These are phyloP conservation scores for Oithona nana DNA, from an alignment of 2,888 invertebrate genomes.

Conservation along the genomic window DNA sequence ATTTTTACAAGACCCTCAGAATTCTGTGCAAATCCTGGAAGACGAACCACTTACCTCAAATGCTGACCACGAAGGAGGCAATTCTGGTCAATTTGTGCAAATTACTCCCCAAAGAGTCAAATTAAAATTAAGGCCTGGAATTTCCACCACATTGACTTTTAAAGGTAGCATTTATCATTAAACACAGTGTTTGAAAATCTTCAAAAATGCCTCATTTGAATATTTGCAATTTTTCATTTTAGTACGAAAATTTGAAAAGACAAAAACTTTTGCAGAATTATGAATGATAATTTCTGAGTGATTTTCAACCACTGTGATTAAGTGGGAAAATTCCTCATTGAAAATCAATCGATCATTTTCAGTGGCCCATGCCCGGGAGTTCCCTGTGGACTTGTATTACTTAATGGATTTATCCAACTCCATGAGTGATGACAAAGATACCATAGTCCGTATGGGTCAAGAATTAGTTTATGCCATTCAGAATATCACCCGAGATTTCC, in stretches of 20 bases:
- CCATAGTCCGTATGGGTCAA: background rate
- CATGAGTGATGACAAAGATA: conserved; percentile 12
- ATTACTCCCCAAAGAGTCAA: background rate
- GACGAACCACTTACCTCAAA: background rate
- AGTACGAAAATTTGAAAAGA: too few relatives aligned
- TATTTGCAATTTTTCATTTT: too few relatives aligned
- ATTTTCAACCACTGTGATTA: too few relatives aligned
- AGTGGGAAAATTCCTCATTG: too few relatives aligned
- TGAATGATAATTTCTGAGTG: too few relatives aligned
- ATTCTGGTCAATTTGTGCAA: background rate
- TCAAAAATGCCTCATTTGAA: too few relatives aligned
- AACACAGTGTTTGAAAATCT: too few relatives aligned
- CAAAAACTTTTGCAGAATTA: too few relatives aligned
- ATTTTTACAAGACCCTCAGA: background rate
- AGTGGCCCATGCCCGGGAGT: conserved; percentile 8
- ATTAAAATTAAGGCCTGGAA: background rate
- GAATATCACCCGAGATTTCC: conserved; percentile 1
- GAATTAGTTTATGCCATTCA: background rate
- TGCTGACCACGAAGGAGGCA: background rate
- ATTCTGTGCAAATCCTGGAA: background rate
- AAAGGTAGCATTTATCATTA: too few relatives aligned
- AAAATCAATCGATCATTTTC: too few relatives aligned
- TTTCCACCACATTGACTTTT: background rate
- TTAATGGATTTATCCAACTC: conserved; percentile 13
- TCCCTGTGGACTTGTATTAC: conserved; percentile 12